These are phyloP conservation scores for Chaetophractus vellerosus DNA, from an alignment of 2,797 vertebrate genomes.

Conservation along the genomic window DNA sequence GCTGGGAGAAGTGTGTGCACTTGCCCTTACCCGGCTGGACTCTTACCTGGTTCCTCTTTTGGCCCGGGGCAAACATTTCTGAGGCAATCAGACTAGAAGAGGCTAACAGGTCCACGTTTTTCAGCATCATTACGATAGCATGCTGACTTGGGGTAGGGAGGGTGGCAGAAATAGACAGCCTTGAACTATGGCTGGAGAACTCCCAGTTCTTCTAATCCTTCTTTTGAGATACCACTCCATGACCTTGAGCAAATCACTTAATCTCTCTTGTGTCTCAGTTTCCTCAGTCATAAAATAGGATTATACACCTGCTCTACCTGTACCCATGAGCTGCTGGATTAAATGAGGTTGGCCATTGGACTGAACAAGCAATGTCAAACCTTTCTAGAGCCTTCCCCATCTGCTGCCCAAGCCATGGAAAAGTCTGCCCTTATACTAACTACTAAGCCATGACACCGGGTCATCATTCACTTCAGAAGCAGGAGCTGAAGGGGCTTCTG, in stretches of 20 bases:
- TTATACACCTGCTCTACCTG: neutral
- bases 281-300: conserved; percentile 54
- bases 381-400: neutral
- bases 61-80: conserved; percentile 8
- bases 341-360: neutral
- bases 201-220: neutral
- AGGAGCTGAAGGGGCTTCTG: neutral
- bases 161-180: neutral
- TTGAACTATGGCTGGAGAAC: neutral
- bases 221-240: neutral
- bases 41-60: conserved; percentile 35
- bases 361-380: neutral
- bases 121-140: neutral
- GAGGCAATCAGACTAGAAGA: neutral
- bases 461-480: conserved; percentile 42
- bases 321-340: neutral
- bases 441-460: neutral
- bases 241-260: conserved; percentile 58
- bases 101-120: neutral
- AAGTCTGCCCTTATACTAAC: neutral
- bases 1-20: neutral
- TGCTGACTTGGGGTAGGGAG: neutral
- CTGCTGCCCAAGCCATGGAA: neutral
- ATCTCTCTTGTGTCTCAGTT: conserved; percentile 33
- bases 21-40: neutral